These are phyloP conservation scores for Boulengeromyrus knoepffleri DNA, from an alignment of 2,113 vertebrate species.

Conservation along the genomic window DNA sequence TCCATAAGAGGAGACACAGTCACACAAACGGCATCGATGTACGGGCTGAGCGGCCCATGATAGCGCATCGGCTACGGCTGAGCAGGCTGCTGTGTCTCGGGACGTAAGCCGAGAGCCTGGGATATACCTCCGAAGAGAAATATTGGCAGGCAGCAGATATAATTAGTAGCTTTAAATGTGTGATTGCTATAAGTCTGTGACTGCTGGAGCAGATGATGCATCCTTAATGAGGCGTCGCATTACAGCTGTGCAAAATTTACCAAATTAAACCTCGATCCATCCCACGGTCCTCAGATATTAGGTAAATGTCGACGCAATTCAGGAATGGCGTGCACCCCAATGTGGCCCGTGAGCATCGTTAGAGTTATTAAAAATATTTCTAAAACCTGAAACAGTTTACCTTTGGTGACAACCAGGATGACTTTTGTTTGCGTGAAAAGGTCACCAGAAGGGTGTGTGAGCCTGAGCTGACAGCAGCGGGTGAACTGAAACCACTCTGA, in stretches of 20 bases:
- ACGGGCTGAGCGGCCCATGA: not conserved
- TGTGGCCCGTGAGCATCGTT: not conserved
- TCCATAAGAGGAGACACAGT: not conserved
- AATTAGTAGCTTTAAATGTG: not conserved
- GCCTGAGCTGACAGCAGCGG: not conserved
- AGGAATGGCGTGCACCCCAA: not conserved
- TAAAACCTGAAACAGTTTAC: not conserved
- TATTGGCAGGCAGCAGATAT: not conserved
- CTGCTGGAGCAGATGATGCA: not conserved
- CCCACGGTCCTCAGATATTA: not conserved
- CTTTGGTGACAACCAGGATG: not conserved
- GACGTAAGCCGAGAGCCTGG: not conserved
- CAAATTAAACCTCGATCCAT: constrained; percentile 10
- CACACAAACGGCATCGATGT: not conserved
- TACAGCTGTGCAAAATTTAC: constrained; percentile 5
- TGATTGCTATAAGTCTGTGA: not conserved
- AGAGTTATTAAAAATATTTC: not conserved
- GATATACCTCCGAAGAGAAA: not conserved
- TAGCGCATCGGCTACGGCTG: too few species aligned
- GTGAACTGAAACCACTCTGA: not conserved
- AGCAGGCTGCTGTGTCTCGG: not conserved
- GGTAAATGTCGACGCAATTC: not conserved
- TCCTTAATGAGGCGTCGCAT: not conserved
- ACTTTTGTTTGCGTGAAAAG: not conserved
- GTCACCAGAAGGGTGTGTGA: not conserved